These are phyloP conservation scores for Heterochromis multidens DNA, from an alignment of 2,113 vertebrate species.

Conservation along the genomic window DNA sequence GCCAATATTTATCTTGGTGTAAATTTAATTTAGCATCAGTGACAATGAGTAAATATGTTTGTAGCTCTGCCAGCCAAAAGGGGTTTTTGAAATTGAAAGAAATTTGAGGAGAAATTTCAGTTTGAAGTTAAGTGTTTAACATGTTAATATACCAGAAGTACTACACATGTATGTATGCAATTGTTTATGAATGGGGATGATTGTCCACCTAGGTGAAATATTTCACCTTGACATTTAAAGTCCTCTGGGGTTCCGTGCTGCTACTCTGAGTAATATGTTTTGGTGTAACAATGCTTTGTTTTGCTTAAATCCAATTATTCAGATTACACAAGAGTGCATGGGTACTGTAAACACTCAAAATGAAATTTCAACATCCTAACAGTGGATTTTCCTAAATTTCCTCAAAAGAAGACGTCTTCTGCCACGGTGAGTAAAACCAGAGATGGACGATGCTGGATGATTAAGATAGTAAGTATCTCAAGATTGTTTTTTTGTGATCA, in stretches of 20 bases:
- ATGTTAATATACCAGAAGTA: neutral
- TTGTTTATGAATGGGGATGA: neutral
- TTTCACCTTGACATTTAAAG: neutral
- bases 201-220: neutral
- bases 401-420: neutral
- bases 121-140: neutral
- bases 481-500: neutral
- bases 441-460: slow-evolving; percentile 10
- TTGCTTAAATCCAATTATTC: neutral
- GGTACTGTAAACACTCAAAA: neutral
- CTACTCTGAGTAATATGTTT: neutral
- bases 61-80: neutral
- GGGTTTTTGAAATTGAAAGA: neutral
- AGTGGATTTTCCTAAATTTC: slow-evolving; percentile 29
- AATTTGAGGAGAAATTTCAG: neutral
- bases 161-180: neutral
- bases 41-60: neutral
- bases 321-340: neutral
- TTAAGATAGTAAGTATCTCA: neutral
- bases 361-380: slow-evolving; percentile 18
- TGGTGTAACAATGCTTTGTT: neutral
- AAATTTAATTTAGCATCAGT: neutral
- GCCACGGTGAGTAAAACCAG: neutral
- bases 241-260: neutral
- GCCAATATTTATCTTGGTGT: neutral